Evolutionary conservation across 2,888 invertebrate genomes (phyloP).

Genomic region (Apodemia zela): DNA sequence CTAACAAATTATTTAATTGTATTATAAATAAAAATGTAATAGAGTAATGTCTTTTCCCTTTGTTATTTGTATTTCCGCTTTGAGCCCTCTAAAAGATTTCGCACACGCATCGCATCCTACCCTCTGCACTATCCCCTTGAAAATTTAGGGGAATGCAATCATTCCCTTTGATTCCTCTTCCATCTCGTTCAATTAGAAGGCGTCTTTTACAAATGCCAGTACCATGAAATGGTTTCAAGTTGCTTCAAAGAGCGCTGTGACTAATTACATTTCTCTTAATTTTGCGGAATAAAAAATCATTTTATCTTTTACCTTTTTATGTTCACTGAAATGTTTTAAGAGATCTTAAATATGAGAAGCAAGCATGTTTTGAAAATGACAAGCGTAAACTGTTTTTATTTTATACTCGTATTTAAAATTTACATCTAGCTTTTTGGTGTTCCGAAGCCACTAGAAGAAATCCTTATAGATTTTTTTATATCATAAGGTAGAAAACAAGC

Average conservation of each 20-base stretch:
- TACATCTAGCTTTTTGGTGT: background rate
- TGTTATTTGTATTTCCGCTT: constrained; percentile 27
- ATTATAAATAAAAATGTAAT: constrained; percentile 7
- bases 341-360: background rate
- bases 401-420: background rate
- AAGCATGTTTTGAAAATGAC: background rate
- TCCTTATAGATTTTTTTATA: no score
- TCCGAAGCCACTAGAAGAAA: no score
- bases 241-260: constrained; percentile 38
- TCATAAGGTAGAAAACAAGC: no score
- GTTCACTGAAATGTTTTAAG: constrained; percentile 17
- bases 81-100: constrained; percentile 60
- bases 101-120: constrained; percentile 68
- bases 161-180: constrained; percentile 76
- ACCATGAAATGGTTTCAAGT: constrained; percentile 48
- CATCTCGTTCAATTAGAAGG: constrained; percentile 77
- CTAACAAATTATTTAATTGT: background rate
- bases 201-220: constrained; percentile 59
- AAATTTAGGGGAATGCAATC: constrained; percentile 72
- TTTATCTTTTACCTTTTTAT: constrained; percentile 16
- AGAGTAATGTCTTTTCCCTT: constrained; percentile 4
- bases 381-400: background rate
- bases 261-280: constrained; percentile 40
- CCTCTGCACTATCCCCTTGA: constrained; percentile 61
- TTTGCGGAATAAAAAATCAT: constrained; percentile 23